phyloP scores from a whole-genome alignment of 2,888 invertebrate genomes.

The Himalopsyche japonica region DNA sequence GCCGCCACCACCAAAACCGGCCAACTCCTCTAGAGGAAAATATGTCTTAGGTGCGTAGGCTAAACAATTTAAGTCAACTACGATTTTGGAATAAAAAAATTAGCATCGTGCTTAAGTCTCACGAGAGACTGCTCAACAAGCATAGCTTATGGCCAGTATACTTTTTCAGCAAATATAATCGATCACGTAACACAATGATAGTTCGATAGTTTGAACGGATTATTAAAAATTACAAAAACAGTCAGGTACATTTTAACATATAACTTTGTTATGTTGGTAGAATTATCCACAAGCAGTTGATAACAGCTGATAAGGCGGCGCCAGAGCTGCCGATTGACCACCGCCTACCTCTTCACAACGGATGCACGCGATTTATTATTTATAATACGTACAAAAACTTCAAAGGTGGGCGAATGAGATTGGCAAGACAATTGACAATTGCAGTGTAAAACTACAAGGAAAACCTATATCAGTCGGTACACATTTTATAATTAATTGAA shows the following conservation, averaged over 20 bases:
- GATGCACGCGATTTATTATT: background rate
- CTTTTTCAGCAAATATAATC: background rate
- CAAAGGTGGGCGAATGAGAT: background rate
- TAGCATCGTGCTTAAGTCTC: too few relatives aligned
- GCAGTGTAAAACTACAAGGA: too few relatives aligned
- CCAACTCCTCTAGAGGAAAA: background rate
- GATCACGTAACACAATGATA: background rate
- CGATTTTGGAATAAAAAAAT: too few relatives aligned
- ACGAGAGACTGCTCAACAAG: too few relatives aligned
- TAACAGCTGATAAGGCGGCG: background rate
- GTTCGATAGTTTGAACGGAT: background rate
- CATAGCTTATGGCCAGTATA: too few relatives aligned
- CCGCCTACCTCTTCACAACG: background rate
- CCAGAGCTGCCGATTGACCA: background rate
- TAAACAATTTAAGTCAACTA: background rate
- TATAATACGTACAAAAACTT: background rate
- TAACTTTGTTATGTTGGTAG: background rate
- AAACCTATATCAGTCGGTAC: too few relatives aligned
- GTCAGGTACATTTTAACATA: background rate
- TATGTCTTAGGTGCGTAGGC: background rate
- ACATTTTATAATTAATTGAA: too few relatives aligned
- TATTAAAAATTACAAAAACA: background rate
- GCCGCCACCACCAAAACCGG: background rate
- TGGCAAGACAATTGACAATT: background rate
- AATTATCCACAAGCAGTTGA: background rate